phyloP scores from a whole-genome alignment of 2,113 vertebrate genomes.

The Dipodomys spectabilis region DNA sequence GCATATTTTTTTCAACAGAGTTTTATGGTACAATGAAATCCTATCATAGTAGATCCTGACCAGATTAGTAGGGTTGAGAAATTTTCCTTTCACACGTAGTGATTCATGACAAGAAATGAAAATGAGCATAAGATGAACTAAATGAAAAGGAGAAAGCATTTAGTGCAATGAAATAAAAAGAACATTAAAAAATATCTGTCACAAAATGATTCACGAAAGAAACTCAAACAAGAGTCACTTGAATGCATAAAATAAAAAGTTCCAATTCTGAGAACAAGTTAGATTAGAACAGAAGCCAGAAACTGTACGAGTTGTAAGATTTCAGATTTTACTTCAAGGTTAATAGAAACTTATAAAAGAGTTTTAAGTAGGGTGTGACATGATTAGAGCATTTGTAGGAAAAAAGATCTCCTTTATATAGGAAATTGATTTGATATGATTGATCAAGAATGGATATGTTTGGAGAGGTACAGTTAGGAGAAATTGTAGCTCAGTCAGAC shows the following conservation, averaged over 20 bases:
- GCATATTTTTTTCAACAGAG: neutral
- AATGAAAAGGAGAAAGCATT: neutral
- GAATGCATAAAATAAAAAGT: neutral
- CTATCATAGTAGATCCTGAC: neutral
- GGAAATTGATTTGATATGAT: neutral
- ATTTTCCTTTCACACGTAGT: neutral
- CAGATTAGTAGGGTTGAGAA: neutral
- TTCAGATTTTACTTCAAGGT: slow-evolving; percentile 42
- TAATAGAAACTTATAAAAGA: neutral
- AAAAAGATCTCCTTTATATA: neutral
- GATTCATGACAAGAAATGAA: slow-evolving; percentile 21
- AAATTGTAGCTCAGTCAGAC: neutral
- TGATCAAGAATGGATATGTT: neutral
- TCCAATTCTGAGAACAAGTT: neutral
- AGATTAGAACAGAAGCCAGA: neutral
- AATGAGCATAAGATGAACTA: neutral
- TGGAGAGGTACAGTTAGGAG: neutral
- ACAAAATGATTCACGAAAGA: neutral
- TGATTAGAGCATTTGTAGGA: neutral
- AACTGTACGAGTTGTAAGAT: neutral
- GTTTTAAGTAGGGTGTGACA: neutral
- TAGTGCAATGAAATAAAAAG: neutral
- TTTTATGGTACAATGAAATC: slow-evolving; percentile 26
- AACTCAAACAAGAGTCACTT: neutral
- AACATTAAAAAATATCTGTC: neutral